These are phyloP conservation scores for Lasioglossum figueresi DNA, from an alignment of 2,888 invertebrate genomes.

Conservation along the genomic window DNA sequence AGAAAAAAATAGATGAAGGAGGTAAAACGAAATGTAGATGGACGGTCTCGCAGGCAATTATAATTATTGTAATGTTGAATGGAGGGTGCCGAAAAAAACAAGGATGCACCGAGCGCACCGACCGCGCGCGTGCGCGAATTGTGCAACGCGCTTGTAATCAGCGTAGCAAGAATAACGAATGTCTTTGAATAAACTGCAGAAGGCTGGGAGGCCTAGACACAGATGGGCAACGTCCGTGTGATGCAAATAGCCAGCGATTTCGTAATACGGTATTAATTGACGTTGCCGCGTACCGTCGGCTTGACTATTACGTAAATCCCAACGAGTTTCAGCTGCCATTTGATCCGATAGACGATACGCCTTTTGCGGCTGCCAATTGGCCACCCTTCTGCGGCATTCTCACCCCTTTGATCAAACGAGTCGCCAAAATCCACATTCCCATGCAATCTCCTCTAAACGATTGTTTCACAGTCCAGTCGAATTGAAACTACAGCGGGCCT, in stretches of 20 bases:
- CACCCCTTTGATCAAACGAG: neutral
- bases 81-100: neutral
- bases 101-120: neutral
- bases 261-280: constrained; percentile 76
- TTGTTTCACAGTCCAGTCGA: neutral
- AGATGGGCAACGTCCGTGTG: constrained; percentile 75
- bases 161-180: constrained; percentile 57
- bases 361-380: neutral
- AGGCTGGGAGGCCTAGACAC: constrained; percentile 75
- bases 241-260: constrained; percentile 77
- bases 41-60: neutral
- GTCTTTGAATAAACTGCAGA: constrained; percentile 59
- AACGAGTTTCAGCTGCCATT: constrained; percentile 49
- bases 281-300: constrained; percentile 58
- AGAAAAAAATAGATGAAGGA: neutral
- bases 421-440: neutral
- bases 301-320: constrained; percentile 57
- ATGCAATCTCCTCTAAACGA: neutral
- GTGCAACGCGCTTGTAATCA: constrained; percentile 56
- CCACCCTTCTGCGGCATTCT: neutral
- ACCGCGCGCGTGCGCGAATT: constrained; percentile 34
- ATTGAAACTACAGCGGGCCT: too few relatives aligned
- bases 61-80: neutral
- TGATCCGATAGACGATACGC: constrained; percentile 21
- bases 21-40: neutral